These are phyloP conservation scores for Phataginus tetradactyla DNA, from an alignment of 2,797 vertebrate species.

Conservation along the genomic window DNA sequence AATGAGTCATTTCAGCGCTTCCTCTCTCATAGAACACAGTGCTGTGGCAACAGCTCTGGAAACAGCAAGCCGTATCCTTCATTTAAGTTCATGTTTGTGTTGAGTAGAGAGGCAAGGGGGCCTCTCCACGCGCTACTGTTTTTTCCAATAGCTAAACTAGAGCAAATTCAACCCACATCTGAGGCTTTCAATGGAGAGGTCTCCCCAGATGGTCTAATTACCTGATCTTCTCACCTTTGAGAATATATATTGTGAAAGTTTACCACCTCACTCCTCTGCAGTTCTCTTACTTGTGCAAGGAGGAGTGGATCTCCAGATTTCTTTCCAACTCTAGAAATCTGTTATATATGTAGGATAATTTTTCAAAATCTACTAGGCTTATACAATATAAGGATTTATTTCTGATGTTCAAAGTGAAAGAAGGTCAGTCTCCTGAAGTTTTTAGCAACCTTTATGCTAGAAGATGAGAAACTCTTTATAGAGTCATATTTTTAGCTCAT, in stretches of 20 bases:
- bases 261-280: not conserved
- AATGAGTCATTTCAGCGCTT: not conserved
- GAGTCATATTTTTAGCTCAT: slow-evolving; percentile 53
- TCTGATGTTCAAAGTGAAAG: not conserved
- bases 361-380: not conserved
- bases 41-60: not conserved
- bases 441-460: slow-evolving; percentile 24
- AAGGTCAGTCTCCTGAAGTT: not conserved
- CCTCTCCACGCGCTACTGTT: fast-evolving
- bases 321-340: not conserved
- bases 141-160: not conserved
- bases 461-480: not conserved
- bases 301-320: not conserved
- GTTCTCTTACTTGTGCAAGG: not conserved
- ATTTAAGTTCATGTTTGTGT: not conserved
- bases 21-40: not conserved
- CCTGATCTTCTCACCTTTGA: not conserved
- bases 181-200: not conserved
- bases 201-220: not conserved
- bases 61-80: not conserved
- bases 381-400: not conserved
- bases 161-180: not conserved
- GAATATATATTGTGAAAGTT: not conserved
- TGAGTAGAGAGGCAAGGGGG: not conserved
- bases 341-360: not conserved